Evolutionary conservation across 2,888 invertebrate genomes (phyloP).

Genomic region (Cybosia mesomella): DNA sequence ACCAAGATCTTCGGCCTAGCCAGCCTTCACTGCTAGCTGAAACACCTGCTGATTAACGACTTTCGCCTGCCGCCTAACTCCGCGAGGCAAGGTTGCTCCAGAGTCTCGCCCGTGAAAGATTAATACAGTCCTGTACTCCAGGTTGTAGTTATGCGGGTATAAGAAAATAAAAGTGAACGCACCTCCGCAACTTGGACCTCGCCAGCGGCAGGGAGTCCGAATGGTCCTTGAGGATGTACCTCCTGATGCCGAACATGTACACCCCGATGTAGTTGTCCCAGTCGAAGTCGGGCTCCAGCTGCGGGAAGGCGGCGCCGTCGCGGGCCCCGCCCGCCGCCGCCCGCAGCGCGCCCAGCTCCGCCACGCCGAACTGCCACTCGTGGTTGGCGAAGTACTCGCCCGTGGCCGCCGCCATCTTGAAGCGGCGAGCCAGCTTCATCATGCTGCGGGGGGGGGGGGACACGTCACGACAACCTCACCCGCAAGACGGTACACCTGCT

Average conservation of each 20-base stretch:
- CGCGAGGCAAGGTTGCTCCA: too few species aligned
- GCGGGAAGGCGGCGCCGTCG: conserved; percentile 88
- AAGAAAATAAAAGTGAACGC: conserved; percentile 35
- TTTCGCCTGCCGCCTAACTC: too few species aligned
- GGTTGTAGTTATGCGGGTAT: too few species aligned
- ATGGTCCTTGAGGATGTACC: conserved; percentile 93
- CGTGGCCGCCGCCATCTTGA: conserved; percentile 91
- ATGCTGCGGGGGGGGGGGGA: too few species aligned
- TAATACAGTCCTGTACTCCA: too few species aligned
- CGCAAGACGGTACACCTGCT: too few species aligned
- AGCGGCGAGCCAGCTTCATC: conserved; percentile 93
- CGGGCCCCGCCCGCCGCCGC: conserved; percentile 81
- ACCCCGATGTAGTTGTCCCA: conserved; percentile 94
- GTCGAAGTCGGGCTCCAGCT: conserved; percentile 88
- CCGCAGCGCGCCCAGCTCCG: conserved; percentile 88
- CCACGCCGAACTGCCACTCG: conserved; percentile 93
- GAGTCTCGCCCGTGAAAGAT: too few species aligned
- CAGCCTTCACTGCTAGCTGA: too few species aligned
- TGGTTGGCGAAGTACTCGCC: conserved; percentile 95
- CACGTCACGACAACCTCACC: too few species aligned
- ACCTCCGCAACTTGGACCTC: conserved; percentile 89
- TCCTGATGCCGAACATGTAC: conserved; percentile 94
- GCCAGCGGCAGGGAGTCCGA: conserved; percentile 89
- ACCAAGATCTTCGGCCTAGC: too few species aligned
- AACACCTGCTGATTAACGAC: too few species aligned